Evolutionary conservation across 1,140 invertebrate genomes (phyloP).

Genomic region (Calephelis nemesis): DNA sequence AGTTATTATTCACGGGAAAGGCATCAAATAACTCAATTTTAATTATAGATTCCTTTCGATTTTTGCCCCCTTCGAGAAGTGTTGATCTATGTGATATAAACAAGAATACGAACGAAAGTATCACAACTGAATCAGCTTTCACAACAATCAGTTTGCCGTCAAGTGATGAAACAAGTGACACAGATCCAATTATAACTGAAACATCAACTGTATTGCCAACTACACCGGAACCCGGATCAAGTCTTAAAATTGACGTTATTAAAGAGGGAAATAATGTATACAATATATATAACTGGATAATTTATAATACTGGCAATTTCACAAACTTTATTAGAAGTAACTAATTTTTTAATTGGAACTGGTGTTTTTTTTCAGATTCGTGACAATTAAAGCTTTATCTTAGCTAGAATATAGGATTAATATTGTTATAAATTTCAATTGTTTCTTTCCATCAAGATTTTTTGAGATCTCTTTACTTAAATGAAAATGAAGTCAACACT

Average conservation of each 20-base stretch:
- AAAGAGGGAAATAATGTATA: slow-evolving; percentile 2
- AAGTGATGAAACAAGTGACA: not conserved
- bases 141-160: not conserved
- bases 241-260: not conserved
- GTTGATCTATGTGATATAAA: not conserved
- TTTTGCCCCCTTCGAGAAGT: not conserved
- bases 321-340: not conserved
- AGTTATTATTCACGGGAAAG: not conserved
- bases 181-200: not conserved
- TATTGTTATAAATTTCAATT: no score
- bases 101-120: not conserved
- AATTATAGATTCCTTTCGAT: not conserved
- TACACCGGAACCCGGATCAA: no score
- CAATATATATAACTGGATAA: not conserved
- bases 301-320: not conserved
- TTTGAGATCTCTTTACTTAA: no score
- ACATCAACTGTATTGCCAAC: no score
- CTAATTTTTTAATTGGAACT: not conserved
- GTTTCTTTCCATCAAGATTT: no score
- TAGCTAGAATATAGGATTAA: no score
- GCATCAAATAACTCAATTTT: not conserved
- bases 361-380: no score
- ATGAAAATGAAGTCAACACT: no score
- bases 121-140: not conserved
- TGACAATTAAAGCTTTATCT: no score